Conservation (phyloP, 2,113 vertebrate genomes). For the Brevimyrus niger region DNA sequence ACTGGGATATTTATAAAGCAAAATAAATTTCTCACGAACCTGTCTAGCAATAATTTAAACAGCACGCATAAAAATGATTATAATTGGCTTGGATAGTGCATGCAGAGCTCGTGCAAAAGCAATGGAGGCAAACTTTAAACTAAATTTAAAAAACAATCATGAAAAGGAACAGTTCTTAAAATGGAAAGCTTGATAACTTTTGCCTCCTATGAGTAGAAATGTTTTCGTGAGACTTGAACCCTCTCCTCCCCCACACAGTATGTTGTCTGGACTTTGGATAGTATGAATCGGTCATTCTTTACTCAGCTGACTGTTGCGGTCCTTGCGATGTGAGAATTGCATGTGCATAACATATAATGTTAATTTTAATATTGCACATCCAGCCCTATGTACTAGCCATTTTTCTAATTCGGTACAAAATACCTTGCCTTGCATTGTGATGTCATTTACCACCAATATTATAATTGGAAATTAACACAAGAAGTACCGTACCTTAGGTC, state of each 20-base stretch:
- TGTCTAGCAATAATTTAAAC: not conserved
- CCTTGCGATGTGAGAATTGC: not conserved
- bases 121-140: not conserved
- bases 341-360: not conserved
- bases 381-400: not conserved
- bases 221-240: not conserved
- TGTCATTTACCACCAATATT: not conserved
- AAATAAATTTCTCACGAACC: no score
- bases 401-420: not conserved
- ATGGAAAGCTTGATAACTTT: no score
- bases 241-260: no score
- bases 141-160: not conserved
- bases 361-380: not conserved
- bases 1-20: not conserved
- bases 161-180: not conserved
- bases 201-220: not conserved
- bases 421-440: not conserved
- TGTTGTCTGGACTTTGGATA: no score
- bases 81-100: no score
- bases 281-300: no score
- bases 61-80: not conserved
- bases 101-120: no score
- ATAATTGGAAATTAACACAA: not conserved
- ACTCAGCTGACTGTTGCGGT: no score
- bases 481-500: no score